Percentiles rank a stretch among this genome's conserved stretches.
These are phyloP conservation scores for Tortricodes alternella DNA, from an alignment of 2,888 invertebrate genomes.

Conservation along the genomic window DNA sequence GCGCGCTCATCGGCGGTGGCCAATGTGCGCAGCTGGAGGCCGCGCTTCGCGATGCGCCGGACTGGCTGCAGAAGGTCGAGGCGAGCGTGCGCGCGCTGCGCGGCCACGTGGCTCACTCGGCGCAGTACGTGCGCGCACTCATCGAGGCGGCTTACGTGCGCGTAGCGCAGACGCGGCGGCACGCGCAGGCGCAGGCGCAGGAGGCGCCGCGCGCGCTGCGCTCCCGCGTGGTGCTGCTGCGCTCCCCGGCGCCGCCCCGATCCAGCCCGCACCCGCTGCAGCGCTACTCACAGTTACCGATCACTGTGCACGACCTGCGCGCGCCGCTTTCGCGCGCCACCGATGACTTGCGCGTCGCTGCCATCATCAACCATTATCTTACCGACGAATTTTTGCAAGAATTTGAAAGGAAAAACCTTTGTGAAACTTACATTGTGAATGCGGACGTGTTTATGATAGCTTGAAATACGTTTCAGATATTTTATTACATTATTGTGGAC, in stretches of 20 bases:
- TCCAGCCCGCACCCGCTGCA: conserved; percentile 26
- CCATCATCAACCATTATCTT: too few relatives aligned
- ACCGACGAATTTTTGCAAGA: conserved; percentile 35
- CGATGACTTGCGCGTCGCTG: too few relatives aligned
- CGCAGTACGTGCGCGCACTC: conserved; percentile 48
- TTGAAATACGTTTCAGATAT: background rate
- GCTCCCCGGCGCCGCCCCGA: conserved; percentile 24
- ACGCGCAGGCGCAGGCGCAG: conserved; percentile 23
- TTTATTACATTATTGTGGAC: too few relatives aligned
- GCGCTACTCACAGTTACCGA: conserved; percentile 34
- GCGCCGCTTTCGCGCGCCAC: too few relatives aligned
- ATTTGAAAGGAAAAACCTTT: conserved; percentile 45
- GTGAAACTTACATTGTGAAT: conserved; percentile 41
- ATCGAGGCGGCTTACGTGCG: conserved; percentile 48
- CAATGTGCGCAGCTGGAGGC: conserved; percentile 30
- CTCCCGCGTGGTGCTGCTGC: conserved; percentile 48
- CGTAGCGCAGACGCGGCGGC: conserved; percentile 38
- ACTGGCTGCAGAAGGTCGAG: conserved; percentile 31
- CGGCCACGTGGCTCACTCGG: conserved; percentile 44
- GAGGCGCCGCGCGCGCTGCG: conserved; percentile 35
- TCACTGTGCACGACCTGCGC: too few relatives aligned
- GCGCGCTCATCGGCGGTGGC: conserved; percentile 42
- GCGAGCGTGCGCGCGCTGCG: conserved; percentile 41
- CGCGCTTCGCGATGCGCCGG: conserved; percentile 37
- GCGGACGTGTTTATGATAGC: conserved; percentile 18